Evolutionary conservation across 1,140 invertebrate species (phyloP), one percentile per base, ranked within the genome.

Genomic region (Hydropsyche tenuis): DNA sequence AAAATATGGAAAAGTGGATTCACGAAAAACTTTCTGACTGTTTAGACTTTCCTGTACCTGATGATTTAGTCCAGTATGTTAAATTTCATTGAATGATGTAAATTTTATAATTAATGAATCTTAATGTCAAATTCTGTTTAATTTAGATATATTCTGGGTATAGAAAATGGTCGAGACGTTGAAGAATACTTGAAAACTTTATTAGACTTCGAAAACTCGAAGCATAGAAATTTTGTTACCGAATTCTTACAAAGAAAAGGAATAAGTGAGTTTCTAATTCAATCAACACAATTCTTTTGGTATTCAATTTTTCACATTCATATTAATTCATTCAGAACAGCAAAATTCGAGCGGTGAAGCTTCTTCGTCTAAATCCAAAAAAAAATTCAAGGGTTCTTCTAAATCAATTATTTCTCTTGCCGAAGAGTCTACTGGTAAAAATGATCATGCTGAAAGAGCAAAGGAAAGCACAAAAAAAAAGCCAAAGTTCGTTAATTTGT

Each of bases 401-500:
- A 70, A 78, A 77, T 75, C 14, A 5, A 14, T 51, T 5, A 11
- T 63, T 14, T 63, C 60, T 14, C 23, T 63, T 16, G 18, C 18
- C 5, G 14, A 37, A 16, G 18, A 63, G 27, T 16, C 27, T 16
- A 1, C 60, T n/a, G 5, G 27, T 1, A 63, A 63, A 27, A 63
- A 30, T 37, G 60, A 30, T 14, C 7, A 63, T 30, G 7, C 25
- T 37, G 30, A 37, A 37, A 63, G 30, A 56, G 4, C 16, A 12
- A 23, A 56, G 22, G 51, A 56, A 60, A 42, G 48, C 68, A 80
- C 80, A 7, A 93, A 91, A 79, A 93, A 93, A 78, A 92, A 92
- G 77, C 85, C 86, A 0, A 94, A 94, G 81, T 94, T 87, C 86
- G 88, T 93, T 0, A 92, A 90, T 79, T 80, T 94, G 46, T 94